Percentiles rank a stretch among this genome's conserved stretches.
Conservation (phyloP, 2,113 vertebrate species). For the Callocephalon fimbriatum region DNA sequence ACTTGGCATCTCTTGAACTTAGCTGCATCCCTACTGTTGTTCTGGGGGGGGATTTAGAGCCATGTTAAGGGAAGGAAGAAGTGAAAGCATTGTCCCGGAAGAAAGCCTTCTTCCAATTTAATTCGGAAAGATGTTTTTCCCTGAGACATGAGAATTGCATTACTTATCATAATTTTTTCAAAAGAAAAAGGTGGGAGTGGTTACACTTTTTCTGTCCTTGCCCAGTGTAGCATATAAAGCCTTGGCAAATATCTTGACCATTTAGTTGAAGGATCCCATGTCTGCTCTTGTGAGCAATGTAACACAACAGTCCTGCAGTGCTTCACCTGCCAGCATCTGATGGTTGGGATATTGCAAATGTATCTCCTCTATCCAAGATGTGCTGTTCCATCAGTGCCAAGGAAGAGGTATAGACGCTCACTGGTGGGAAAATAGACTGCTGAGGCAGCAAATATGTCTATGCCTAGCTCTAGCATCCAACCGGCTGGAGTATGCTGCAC, state of each 20-base stretch:
- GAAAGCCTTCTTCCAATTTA: neutral
- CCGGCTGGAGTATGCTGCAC: neutral
- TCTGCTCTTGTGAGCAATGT: neutral
- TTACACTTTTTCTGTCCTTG: neutral
- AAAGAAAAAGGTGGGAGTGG: neutral
- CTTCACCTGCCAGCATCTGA: neutral
- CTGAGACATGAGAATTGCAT: slow-evolving; percentile 23
- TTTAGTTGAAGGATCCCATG: neutral
- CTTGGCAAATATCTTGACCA: neutral
- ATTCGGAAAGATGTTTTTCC: neutral
- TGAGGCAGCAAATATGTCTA: neutral
- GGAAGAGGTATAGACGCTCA: neutral
- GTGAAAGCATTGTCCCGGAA: neutral
- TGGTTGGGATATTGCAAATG: neutral
- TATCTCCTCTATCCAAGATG: fast-evolving
- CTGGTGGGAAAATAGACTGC: neutral
- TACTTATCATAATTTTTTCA: slow-evolving; percentile 54
- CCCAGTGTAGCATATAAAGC: neutral
- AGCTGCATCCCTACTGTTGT: neutral
- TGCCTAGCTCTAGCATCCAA: neutral
- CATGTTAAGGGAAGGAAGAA: neutral
- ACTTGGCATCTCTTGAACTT: slow-evolving; percentile 10
- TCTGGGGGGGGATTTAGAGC: neutral
- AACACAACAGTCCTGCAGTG: neutral
- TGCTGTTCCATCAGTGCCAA: neutral